phyloP scores from a whole-genome alignment of 2,888 invertebrate genomes.

The Phalangium opilio region DNA sequence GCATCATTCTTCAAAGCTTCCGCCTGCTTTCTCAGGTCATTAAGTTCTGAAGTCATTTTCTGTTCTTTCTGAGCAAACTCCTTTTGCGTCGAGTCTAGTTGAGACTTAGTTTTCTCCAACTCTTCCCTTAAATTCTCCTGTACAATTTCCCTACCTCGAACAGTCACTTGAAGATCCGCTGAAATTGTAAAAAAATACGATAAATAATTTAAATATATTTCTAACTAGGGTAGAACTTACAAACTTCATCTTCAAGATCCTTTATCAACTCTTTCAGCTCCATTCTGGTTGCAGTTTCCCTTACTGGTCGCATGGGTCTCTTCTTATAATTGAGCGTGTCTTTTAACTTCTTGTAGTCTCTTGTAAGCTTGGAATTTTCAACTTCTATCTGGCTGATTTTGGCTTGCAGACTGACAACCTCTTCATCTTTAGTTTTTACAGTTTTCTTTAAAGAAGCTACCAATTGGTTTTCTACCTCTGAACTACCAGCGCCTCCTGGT shows the following conservation, averaged over 20 bases:
- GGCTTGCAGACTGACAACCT: slow-evolving; percentile 48
- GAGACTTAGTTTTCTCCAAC: slow-evolving; percentile 13
- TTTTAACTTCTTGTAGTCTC: slow-evolving; percentile 23
- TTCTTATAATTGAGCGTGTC: slow-evolving; percentile 47
- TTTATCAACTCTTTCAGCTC: slow-evolving; percentile 57
- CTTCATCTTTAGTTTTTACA: slow-evolving; percentile 35
- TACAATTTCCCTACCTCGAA: slow-evolving; percentile 17
- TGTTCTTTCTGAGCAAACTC: slow-evolving; percentile 13
- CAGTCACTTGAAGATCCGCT: slow-evolving; percentile 18
- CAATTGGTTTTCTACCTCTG: slow-evolving; percentile 19
- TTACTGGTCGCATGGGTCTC: slow-evolving; percentile 53
- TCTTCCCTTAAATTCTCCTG: slow-evolving; percentile 19
- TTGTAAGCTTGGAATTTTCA: slow-evolving; percentile 14
- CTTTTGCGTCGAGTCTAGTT: slow-evolving; percentile 10
- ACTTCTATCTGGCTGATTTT: slow-evolving; percentile 20
- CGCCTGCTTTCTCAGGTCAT: slow-evolving; percentile 26
- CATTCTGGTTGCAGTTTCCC: slow-evolving; percentile 21
- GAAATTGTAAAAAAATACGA: not conserved
- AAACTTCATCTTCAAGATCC: slow-evolving; percentile 61
- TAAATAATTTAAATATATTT: not conserved
- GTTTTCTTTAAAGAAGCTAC: slow-evolving; percentile 23
- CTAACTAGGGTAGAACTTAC: not conserved
- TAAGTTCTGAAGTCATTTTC: slow-evolving; percentile 17
- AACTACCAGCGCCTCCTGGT: too few species aligned
- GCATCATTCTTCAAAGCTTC: slow-evolving; percentile 19